Base-by-base conservation (phyloP, 2,797 vertebrate species). In the Tarsius wallacei region DNA sequence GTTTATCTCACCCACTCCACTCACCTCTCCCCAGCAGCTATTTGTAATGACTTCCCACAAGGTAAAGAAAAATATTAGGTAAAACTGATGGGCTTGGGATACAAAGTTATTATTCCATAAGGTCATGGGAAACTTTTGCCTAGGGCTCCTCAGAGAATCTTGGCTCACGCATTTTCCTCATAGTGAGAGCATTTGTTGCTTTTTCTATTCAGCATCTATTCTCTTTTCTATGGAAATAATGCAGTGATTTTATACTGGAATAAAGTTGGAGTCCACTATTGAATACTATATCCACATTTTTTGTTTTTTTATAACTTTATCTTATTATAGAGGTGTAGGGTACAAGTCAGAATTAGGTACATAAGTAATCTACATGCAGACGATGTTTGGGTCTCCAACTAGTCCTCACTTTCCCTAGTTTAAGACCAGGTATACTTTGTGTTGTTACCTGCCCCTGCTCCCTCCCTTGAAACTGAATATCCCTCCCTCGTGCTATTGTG, bases 101-200 rank as follows among this genome's bases (percentile, higher is more conserved):
- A 88, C 16, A 90, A 47, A 93, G 47, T 77, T 76, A 91, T 26
- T 91, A 76, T 17, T 91, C 5, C 51, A 13, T 33, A 87, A 68
- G 31, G 4, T 49, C 80, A 63, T 33, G 1, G 66, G 24, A 96
- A 93, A 71, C 31, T 70, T 86, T 16, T 10, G 42, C 24, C 53
- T 31, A 59, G 26, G 19, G 3, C 1, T 82, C 31, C n/a, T 61
- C 59, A 36, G 36, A n/a, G 33, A 53, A 87, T 42, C 51, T n/a
- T 61, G 26, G 11, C 22, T 73, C 63, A 9, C 12, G 0, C 16
- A 22, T n/a, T 70, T 81, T 16, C 24, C 55, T 89, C 31, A 89
- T 42, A 55, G 5, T 42, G 14, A 26, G n/a, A 51, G 42, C 21
- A 68, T 74, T 24, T 70, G 3, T 42, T 85, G 16, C 33, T 89